Evolutionary conservation across 2,888 invertebrate genomes (phyloP).

Genomic region (Macrophya alboannulata): DNA sequence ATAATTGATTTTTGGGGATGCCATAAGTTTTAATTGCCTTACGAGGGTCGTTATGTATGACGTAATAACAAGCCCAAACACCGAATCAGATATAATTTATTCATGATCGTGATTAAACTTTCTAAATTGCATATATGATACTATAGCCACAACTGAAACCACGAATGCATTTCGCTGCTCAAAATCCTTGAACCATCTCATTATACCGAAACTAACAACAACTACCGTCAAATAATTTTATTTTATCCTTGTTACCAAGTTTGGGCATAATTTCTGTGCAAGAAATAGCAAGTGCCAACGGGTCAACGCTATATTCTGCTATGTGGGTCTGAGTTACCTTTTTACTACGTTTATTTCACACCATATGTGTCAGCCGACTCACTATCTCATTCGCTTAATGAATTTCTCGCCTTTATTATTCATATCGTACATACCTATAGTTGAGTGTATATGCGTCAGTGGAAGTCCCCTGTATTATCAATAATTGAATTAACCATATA

Average conservation of each 20-base stretch:
- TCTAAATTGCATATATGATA: neutral
- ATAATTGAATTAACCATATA: neutral
- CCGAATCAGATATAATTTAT: neutral
- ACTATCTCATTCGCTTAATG: neutral
- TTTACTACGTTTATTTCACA: neutral
- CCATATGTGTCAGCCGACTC: slow-evolving; percentile 13
- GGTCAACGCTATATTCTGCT: neutral
- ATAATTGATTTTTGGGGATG: slow-evolving; percentile 20
- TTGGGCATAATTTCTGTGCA: neutral
- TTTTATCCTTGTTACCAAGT: neutral
- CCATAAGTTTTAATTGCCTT: slow-evolving; percentile 26
- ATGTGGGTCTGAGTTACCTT: neutral
- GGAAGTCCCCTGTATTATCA: neutral
- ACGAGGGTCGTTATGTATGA: slow-evolving; percentile 15
- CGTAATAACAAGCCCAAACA: slow-evolving; percentile 19
- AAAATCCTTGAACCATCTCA: neutral
- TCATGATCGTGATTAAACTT: neutral
- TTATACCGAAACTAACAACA: neutral
- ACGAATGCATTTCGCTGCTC: neutral
- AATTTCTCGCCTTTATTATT: neutral
- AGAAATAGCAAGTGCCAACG: neutral
- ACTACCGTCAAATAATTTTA: neutral
- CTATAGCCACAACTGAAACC: neutral
- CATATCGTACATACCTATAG: neutral
- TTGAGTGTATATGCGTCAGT: neutral